Evolutionary conservation across 2,113 vertebrate genomes (phyloP).

Genomic region (Brachyistius frenatus): DNA sequence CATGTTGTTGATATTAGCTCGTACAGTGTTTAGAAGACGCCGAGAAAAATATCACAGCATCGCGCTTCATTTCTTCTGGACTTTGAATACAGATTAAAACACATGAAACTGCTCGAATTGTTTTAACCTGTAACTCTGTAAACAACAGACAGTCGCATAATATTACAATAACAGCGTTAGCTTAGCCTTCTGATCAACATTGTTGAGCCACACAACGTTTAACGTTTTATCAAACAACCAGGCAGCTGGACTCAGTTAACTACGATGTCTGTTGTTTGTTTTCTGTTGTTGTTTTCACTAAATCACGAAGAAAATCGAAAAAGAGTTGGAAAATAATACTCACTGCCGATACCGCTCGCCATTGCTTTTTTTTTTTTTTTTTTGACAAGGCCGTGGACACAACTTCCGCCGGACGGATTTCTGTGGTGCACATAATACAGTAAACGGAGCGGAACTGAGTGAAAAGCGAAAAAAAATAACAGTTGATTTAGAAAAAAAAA

Average conservation of each 20-base stretch:
- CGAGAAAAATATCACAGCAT: neutral
- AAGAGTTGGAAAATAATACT: conserved; percentile 62
- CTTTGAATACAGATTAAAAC: neutral
- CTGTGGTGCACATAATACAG: conserved; percentile 46
- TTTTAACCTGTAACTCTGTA: rapidly evolving
- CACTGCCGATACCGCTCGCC: conserved; percentile 85
- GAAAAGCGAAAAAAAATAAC: neutral
- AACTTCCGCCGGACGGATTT: conserved; percentile 75
- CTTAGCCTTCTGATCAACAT: conserved; percentile 63
- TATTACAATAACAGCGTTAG: conserved; percentile 34
- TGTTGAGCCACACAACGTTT: conserved; percentile 65
- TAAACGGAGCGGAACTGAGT: neutral
- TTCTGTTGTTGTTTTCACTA: rapidly evolving
- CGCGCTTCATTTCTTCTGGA: too few relatives aligned
- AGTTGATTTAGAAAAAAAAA: neutral
- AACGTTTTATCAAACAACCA: neutral
- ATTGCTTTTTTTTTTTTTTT: conserved; percentile 84
- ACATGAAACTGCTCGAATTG: too few relatives aligned
- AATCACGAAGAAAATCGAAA: neutral
- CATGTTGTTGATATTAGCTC: neutral
- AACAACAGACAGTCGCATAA: neutral
- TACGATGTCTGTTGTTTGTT: rapidly evolving
- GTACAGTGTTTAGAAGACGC: neutral
- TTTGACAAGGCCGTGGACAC: conserved; percentile 46
- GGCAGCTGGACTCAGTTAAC: rapidly evolving